Evolutionary conservation across 2,113 vertebrate genomes (phyloP), one percentile per base, ranked within the genome.

Genomic region (Oreocharis arfaki): DNA sequence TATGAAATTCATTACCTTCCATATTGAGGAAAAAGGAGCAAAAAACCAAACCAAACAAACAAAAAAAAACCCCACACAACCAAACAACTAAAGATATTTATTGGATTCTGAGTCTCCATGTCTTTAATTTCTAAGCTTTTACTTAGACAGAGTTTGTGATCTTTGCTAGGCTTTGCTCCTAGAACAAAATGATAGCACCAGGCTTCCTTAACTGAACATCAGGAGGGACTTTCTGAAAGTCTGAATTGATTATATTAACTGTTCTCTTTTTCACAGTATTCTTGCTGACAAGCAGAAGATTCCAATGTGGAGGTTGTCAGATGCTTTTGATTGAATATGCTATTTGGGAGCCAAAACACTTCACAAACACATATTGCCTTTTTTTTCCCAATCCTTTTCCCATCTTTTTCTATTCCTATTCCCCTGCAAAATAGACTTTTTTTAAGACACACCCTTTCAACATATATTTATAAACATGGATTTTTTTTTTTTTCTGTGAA

Each of bases 291-390:
- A 89, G 71, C 32, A 85, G 70, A 94, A 94, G 65, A 93, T 84
- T 94, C 87, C 84, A 89, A 33, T 73, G 74, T 46, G 46, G 70
- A 94, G 46, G 16, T 61, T 95, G 95, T 95, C 95, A 95, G 78
- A 94, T 79, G 84, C 63, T 87, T 91, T 89, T 96, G 78, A 96
- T 91, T 91, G 75, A 95, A 89, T 95, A 83, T 91, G 81, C 32
- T 80, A 44, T 90, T 69, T 89, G 61, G 61, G 71, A 95, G 87
- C 81, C 94, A 92, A 94, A 96, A 82, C 77, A 79, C 46, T 87
- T 96, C 61, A 89, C n/a, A 82, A 84, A 53, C 46, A 83, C 65
- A 77, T 84, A 81, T 59, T 92, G 68, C 37, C 7, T 37, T 53
- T 70, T 68, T 41, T 50, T 39, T 7, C 3, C 14, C 16, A 61